Evolutionary conservation across 2,113 vertebrate species (phyloP), one percentile per base, ranked within the genome.

Genomic region (Raja brachyura): DNA sequence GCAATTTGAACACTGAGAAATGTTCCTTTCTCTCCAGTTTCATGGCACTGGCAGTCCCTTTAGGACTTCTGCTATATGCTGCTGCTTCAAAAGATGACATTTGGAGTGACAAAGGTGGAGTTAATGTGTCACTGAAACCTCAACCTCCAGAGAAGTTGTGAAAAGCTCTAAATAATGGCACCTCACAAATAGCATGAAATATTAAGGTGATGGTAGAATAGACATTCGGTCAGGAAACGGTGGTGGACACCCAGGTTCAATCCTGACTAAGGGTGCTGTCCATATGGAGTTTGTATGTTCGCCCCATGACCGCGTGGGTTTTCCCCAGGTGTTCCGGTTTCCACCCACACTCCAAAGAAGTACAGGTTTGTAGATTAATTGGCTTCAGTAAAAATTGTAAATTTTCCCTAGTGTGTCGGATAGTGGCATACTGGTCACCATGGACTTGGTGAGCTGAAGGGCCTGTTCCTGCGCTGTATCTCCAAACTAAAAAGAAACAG

Each of bases 41-140:
- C 90, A 92, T 13, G 22, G 33, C 22, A 88, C 33, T 70, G 88
- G 48, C 88, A 92, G 66, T 48, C 28, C 68, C 66, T 92, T 70
- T 73, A 74, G 90, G 33, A 92, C 16, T 20, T 68, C 86, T 88
- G 68, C 39, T 73, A 68, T 61, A 68, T 68, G 59, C 86, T 66
- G 18, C n/a, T 33, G 63, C 90, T 70, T 73, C 73, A 68, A 54
- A 92, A 73, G 66, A 73, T 74, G 68, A 68, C 66, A 70, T 18
- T 90, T 22, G 25, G 31, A 70, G 39, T 73, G 90, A 92, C 90
- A 74, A 92, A 90, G 86, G 86, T 90, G 61, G 86, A 90, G 86
- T 33, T 68, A 90, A 68, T 90, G 61, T 88, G 86, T 90, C 86
- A 90, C 86, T 68, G 86, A 39, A 68, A 33, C 20, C 61, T 90